A percentile compares a stretch with the other conserved stretches of the same genome.
Evolutionary conservation across 2,113 vertebrate species (phyloP).

Genomic region (Apaloderma vittatum): DNA sequence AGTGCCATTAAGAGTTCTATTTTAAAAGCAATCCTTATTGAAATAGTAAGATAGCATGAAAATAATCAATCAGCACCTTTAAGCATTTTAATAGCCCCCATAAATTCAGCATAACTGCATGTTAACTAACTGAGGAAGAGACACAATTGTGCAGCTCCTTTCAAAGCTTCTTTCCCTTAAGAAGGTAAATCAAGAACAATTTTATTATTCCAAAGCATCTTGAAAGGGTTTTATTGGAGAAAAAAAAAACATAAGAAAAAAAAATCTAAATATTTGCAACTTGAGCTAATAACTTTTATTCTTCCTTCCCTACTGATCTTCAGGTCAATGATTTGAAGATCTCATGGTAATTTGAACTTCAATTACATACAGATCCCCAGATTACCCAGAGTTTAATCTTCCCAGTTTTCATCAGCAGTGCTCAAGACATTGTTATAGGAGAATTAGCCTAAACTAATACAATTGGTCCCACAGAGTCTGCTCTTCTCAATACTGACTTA

Average conservation of each 20-base stretch:
- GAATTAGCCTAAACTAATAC: conserved; percentile 48
- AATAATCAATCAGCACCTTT: background rate
- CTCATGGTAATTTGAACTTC: conserved; percentile 54
- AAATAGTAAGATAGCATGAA: background rate
- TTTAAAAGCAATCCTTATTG: background rate
- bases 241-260: background rate
- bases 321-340: conserved; percentile 25
- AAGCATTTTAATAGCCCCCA: background rate
- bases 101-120: background rate
- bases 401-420: conserved; percentile 41
- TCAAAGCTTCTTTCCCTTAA: background rate
- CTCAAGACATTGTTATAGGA: background rate
- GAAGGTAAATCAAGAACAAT: background rate
- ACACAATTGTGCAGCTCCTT: background rate
- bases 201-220: background rate
- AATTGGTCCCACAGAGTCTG: conserved; percentile 18
- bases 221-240: background rate
- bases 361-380: conserved; percentile 46
- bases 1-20: background rate
- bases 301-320: background rate
- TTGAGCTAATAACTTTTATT: background rate
- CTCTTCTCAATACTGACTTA: conserved; percentile 20
- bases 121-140: background rate
- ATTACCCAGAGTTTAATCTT: conserved; percentile 53
- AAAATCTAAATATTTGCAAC: background rate